Evolutionary conservation across 1,140 invertebrate species (phyloP).

Genomic region (Galendromus occidentalis): DNA sequence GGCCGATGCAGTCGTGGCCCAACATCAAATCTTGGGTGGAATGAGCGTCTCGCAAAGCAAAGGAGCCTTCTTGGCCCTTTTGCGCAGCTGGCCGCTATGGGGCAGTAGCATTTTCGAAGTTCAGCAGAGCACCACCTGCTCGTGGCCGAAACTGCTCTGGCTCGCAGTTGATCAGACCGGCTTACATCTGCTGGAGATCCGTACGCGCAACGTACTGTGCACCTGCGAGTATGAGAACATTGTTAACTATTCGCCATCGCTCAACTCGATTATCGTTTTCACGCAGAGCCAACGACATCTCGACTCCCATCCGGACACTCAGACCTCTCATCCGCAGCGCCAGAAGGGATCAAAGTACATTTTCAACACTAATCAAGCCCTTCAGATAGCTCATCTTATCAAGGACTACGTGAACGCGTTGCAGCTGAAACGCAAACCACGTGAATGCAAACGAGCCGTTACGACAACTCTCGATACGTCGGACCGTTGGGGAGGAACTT

Average conservation of each 20-base stretch:
- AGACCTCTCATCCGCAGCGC: conserved; percentile 29
- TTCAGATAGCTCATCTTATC: conserved; percentile 78
- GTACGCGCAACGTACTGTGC: conserved; percentile 56
- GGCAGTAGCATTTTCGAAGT: conserved; percentile 84
- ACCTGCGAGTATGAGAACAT: conserved; percentile 71
- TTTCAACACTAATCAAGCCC: conserved; percentile 66
- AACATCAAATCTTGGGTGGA: conserved; percentile 64
- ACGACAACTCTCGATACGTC: not conserved
- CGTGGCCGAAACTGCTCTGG: conserved; percentile 67
- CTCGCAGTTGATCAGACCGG: conserved; percentile 76
- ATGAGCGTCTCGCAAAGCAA: conserved; percentile 66
- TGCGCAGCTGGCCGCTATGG: conserved; percentile 77
- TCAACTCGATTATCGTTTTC: conserved; percentile 63
- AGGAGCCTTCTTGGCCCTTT: conserved; percentile 76
- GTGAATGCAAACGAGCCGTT: conserved; percentile 2
- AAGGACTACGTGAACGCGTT: conserved; percentile 44
- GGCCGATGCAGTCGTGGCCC: conserved; percentile 55
- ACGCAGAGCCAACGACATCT: conserved; percentile 40
- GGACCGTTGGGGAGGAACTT: not conserved
- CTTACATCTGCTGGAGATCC: conserved; percentile 69
- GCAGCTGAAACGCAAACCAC: conserved; percentile 15
- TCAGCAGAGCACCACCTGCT: conserved; percentile 83
- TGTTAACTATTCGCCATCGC: conserved; percentile 63
- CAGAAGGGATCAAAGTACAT: conserved; percentile 72
- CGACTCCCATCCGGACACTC: not conserved